phyloP scores from a whole-genome alignment of 1,140 invertebrate genomes.

The Whitmania pigra region DNA sequence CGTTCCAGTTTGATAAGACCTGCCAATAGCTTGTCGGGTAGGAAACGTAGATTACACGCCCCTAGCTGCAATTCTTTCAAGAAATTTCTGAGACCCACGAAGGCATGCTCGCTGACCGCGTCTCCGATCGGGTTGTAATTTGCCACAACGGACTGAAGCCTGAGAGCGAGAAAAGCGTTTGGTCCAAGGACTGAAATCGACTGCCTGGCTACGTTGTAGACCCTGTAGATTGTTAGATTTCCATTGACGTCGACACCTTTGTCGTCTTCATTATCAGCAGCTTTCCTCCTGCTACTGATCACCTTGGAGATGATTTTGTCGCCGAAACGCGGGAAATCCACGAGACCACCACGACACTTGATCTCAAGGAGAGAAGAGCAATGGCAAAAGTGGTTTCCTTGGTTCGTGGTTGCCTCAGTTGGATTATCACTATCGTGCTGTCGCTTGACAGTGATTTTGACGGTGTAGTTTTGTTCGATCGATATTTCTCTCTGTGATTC shows the following conservation, averaged over 20 bases:
- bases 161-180: constrained; percentile 7
- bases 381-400: background rate
- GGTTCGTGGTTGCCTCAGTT: background rate
- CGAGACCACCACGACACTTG: background rate
- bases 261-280: no score
- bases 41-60: constrained; percentile 8
- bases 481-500: background rate
- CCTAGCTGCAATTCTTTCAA: constrained; percentile 23
- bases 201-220: background rate
- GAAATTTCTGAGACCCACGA: constrained; percentile 4
- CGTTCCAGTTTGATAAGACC: constrained; percentile 17
- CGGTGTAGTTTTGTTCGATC: constrained; percentile 9
- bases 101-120: constrained; percentile 15
- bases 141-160: constrained; percentile 12
- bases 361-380: constrained; percentile 8
- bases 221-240: background rate
- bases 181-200: background rate
- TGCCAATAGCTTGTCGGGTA: constrained; percentile 15
- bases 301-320: background rate
- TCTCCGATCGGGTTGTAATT: constrained; percentile 23
- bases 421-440: background rate
- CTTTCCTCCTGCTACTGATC: no score
- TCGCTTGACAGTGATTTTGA: background rate
- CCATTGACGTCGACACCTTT: no score
- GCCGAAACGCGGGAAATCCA: background rate